Evolutionary conservation across 2,797 vertebrate genomes (phyloP).

Genomic region (Myiotriccus ornatus): DNA sequence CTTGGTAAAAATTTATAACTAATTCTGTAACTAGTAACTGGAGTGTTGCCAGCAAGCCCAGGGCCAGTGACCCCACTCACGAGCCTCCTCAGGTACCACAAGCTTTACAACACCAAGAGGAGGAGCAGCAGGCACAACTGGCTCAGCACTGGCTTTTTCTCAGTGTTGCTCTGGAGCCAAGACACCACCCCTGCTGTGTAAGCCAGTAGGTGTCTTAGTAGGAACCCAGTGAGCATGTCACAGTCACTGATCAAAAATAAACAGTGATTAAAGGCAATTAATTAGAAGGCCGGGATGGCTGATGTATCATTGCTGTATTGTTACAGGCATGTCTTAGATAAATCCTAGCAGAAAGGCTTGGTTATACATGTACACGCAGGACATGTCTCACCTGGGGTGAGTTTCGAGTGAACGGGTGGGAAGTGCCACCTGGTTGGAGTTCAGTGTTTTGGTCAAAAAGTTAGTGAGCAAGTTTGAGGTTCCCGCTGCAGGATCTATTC

Average conservation of each 20-base stretch:
- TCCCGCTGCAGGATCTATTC: not conserved
- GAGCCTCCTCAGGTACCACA: not conserved
- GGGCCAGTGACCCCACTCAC: accelerated
- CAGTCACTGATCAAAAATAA: not conserved
- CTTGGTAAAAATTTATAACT: not conserved
- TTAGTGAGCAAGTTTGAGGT: not conserved
- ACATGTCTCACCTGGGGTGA: not conserved
- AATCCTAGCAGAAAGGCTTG: not conserved
- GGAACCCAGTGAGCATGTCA: not conserved
- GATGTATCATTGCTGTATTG: not conserved
- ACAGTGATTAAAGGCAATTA: not conserved
- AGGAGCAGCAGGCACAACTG: not conserved
- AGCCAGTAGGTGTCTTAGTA: not conserved
- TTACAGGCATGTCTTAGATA: not conserved
- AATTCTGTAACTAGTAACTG: not conserved
- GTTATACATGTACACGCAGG: not conserved
- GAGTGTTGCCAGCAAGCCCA: not conserved
- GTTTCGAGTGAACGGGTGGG: accelerated
- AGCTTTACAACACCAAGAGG: accelerated
- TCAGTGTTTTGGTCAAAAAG: not conserved
- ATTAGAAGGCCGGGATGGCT: not conserved
- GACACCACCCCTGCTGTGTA: not conserved
- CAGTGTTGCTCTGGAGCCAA: not conserved
- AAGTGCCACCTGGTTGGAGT: not conserved
- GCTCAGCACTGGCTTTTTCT: not conserved